A percentile compares a stretch with the other conserved stretches of the same genome.
These are phyloP conservation scores for Heliconius sara DNA, from an alignment of 2,888 invertebrate species.

Conservation along the genomic window DNA sequence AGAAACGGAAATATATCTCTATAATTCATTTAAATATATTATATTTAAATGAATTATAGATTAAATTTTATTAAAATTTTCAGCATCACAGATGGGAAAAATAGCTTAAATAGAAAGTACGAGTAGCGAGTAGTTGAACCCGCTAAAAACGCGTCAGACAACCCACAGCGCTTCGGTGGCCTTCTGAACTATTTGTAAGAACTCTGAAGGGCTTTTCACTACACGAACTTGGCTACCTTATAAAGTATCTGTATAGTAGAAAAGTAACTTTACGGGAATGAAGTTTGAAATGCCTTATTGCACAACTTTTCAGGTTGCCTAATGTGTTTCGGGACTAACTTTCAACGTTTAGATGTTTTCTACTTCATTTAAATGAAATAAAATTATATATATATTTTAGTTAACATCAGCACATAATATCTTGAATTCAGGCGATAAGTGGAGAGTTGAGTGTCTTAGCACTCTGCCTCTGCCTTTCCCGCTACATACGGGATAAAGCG, in stretches of 20 bases:
- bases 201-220: background rate
- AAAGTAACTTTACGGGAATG: background rate
- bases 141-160: too few species aligned
- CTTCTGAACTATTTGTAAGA: background rate
- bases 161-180: background rate
- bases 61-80: too few species aligned
- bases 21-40: too few species aligned
- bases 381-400: background rate
- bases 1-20: too few species aligned
- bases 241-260: background rate
- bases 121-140: too few species aligned
- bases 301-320: constrained; percentile 10
- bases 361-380: background rate
- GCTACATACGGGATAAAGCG: background rate
- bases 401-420: too few species aligned
- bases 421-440: too few species aligned
- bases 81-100: too few species aligned
- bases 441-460: too few species aligned
- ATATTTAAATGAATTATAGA: too few species aligned
- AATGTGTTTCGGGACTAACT: constrained; percentile 9
- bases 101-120: too few species aligned
- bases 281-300: constrained; percentile 4
- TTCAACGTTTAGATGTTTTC: background rate
- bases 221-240: background rate
- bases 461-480: too few species aligned